Percentiles rank a stretch among this genome's conserved stretches.
Evolutionary conservation across 2,113 vertebrate genomes (phyloP).

Genomic region (Ceratotherium simum): DNA sequence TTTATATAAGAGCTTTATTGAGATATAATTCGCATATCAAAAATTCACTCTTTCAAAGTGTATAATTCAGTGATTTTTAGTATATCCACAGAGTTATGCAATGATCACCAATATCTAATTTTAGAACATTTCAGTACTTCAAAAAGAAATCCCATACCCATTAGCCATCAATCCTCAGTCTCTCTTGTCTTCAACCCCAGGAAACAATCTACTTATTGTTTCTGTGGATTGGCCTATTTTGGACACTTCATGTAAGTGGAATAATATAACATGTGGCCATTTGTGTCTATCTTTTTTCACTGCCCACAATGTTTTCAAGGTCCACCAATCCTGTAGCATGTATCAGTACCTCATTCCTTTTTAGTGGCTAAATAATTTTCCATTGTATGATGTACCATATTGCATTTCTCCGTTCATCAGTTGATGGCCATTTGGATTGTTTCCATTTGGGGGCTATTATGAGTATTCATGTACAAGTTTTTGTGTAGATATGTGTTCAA

Average conservation of each 20-base stretch:
- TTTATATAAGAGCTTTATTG: neutral
- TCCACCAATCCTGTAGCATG: no score
- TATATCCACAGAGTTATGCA: neutral
- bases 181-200: accelerated
- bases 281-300: neutral
- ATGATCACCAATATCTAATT: neutral
- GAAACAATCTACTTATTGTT: neutral
- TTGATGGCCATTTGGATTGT: neutral
- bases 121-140: neutral
- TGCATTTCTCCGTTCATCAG: neutral
- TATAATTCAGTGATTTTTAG: neutral
- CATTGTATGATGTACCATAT: neutral
- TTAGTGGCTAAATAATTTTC: neutral
- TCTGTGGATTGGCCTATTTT: neutral
- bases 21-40: neutral
- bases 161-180: neutral
- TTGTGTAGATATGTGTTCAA: neutral
- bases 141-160: neutral
- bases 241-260: neutral
- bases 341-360: neutral
- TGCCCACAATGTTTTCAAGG: neutral
- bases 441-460: neutral
- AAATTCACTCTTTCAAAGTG: neutral
- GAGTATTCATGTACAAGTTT: neutral
- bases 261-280: neutral